Conservation (phyloP, 2,113 vertebrate species). For the Nicator chloris region DNA sequence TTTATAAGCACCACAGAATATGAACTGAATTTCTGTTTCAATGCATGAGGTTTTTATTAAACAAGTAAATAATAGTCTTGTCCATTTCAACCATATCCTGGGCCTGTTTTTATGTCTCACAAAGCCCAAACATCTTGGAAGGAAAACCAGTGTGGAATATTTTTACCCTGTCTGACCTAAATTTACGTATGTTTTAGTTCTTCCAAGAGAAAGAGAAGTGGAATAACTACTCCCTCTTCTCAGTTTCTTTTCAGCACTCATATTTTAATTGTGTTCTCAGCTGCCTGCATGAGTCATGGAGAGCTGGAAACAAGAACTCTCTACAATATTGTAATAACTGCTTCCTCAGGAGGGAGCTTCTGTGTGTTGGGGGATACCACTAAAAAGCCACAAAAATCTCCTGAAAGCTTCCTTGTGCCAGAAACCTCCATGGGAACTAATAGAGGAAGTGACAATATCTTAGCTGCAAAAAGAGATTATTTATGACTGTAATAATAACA, state of each 20-base stretch:
- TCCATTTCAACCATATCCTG: background rate
- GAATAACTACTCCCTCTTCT: constrained; percentile 35
- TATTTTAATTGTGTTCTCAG: constrained; percentile 26
- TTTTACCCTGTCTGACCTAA: constrained; percentile 46
- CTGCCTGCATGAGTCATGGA: constrained; percentile 44
- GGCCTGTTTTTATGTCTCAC: background rate
- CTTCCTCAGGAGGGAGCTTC: background rate
- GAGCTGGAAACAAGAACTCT: constrained; percentile 14
- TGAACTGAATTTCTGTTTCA: background rate
- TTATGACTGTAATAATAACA: background rate
- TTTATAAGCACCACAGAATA: background rate
- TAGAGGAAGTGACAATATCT: background rate
- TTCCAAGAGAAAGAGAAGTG: constrained; percentile 38
- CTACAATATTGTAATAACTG: background rate
- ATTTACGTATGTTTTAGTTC: constrained; percentile 32
- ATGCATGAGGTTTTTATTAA: background rate
- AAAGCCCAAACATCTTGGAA: background rate
- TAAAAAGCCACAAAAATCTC: background rate
- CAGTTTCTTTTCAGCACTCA: constrained; percentile 38
- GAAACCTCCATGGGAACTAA: background rate
- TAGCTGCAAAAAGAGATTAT: background rate
- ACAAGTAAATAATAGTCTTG: constrained; percentile 1
- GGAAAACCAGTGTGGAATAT: constrained; percentile 28
- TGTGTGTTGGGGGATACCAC: background rate
- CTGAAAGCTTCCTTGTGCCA: background rate